A percentile compares a stretch with the other conserved stretches of the same genome.
These are phyloP conservation scores for Myiopsitta monachus DNA, from an alignment of 2,113 vertebrate species.

Conservation along the genomic window DNA sequence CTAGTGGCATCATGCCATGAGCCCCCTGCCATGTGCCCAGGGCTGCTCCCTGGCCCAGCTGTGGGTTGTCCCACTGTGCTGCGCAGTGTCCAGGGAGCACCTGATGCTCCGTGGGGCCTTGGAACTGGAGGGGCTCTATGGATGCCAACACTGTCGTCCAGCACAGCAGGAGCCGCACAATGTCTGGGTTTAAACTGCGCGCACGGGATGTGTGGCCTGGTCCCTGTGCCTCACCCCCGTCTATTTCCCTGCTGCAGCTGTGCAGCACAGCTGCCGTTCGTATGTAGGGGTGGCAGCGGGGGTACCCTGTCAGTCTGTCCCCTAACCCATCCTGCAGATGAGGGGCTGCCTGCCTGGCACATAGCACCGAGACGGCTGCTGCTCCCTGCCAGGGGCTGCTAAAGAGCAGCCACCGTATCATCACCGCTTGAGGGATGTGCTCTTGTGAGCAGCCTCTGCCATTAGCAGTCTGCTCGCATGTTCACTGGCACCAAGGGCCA, in stretches of 20 bases:
- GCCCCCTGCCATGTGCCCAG: neutral
- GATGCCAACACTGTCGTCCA: rapidly evolving
- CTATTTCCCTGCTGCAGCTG: neutral
- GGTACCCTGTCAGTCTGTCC: neutral
- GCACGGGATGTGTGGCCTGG: neutral
- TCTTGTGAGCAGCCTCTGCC: neutral
- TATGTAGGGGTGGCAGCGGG: neutral
- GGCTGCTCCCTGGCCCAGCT: neutral
- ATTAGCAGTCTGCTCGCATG: neutral
- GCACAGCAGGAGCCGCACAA: rapidly evolving
- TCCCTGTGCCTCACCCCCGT: no score
- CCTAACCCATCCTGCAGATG: neutral
- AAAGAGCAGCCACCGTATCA: neutral
- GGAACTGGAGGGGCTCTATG: rapidly evolving
- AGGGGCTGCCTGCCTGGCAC: neutral
- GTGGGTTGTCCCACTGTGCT: neutral
- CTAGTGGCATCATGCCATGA: neutral
- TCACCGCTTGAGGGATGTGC: neutral
- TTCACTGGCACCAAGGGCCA: neutral
- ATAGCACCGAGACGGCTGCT: neutral
- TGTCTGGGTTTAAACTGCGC: rapidly evolving
- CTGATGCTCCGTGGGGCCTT: rapidly evolving
- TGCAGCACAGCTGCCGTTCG: neutral
- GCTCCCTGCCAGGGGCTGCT: neutral
- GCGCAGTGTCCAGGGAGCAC: rapidly evolving